Percentiles rank a stretch among this genome's conserved stretches.
phyloP scores from a whole-genome alignment of 2,113 vertebrate genomes.

The crab-eating macaque (Macaca fascicularis) region DNA sequence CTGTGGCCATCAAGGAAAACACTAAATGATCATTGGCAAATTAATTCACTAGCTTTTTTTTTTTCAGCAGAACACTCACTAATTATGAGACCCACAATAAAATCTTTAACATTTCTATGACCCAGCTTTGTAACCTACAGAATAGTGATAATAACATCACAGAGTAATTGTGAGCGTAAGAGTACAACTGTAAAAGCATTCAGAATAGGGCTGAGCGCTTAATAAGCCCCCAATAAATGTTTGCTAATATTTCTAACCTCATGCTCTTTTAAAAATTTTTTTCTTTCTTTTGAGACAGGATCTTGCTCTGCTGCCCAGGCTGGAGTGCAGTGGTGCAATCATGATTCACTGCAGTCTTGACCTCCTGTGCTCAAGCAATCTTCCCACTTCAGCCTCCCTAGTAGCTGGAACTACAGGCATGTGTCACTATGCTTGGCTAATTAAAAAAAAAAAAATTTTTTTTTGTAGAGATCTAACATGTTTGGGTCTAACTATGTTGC shows the following conservation, averaged over 20 bases:
- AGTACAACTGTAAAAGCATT: neutral
- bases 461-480: too few relatives aligned
- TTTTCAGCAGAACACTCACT: constrained; percentile 26
- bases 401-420: too few relatives aligned
- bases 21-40: neutral
- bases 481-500: too few relatives aligned
- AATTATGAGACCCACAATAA: neutral
- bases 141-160: neutral
- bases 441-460: too few relatives aligned
- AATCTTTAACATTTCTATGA: constrained; percentile 19
- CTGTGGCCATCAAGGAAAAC: neutral
- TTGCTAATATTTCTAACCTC: neutral
- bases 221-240: neutral
- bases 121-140: neutral
- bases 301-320: too few relatives aligned
- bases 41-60: neutral
- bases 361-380: too few relatives aligned
- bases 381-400: too few relatives aligned
- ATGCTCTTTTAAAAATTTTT: too few relatives aligned
- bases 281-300: too few relatives aligned
- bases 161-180: neutral
- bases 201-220: neutral
- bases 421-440: too few relatives aligned
- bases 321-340: too few relatives aligned
- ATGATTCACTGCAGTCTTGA: too few relatives aligned